Base-by-base conservation (phyloP, 2,113 vertebrate genomes). In the Erythrocercus mccallii region DNA sequence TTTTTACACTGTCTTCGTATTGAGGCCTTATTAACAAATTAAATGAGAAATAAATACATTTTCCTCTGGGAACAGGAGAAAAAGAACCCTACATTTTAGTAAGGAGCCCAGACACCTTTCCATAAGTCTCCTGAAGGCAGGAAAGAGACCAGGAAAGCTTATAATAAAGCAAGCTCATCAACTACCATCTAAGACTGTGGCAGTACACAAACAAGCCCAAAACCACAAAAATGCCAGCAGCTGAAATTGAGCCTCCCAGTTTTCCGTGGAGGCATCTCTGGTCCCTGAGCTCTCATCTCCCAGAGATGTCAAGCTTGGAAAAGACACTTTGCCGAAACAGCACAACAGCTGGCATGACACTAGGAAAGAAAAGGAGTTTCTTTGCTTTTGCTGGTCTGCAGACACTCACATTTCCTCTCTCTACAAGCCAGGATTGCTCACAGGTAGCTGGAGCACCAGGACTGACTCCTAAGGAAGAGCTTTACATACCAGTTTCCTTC, bases 1-100 rank as follows among this genome's bases (percentile, higher is more conserved):
- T 1, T 54, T 86, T 83, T 33, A 94, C 1, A 2, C 27, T 6
- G 9, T 12, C 80, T 92, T 90, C 5, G 1, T 81, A 92, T 50
- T 64, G 90, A 88, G 88, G 69, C 11, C 48, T 58, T 92, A 90
- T 95, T 94, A 92, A 81, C 76, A 84, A 88, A 90, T 86, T 62
- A 94, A 90, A 65, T 3, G 25, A 96, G 56, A 94, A 94, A 93
- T 45, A 96, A 94, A 86, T 48, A 62, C 5, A 50, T 8, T 5
- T 79, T 28, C 61, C 80, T 60, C 35, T 35, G 80, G 53, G n/a
- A 86, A 88, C 44, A 86, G 18, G 11, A 48, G 9, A 1, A 16
- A 37, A 48, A 69, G 71, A 21, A 2, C 2, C 16, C 16, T 11
- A 6, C 21, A 15, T 37, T 44, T 82, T 35, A 86, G 30, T 62